Evolutionary conservation across 2,113 vertebrate genomes (phyloP).

Genomic region (Oreochromis niloticus): DNA sequence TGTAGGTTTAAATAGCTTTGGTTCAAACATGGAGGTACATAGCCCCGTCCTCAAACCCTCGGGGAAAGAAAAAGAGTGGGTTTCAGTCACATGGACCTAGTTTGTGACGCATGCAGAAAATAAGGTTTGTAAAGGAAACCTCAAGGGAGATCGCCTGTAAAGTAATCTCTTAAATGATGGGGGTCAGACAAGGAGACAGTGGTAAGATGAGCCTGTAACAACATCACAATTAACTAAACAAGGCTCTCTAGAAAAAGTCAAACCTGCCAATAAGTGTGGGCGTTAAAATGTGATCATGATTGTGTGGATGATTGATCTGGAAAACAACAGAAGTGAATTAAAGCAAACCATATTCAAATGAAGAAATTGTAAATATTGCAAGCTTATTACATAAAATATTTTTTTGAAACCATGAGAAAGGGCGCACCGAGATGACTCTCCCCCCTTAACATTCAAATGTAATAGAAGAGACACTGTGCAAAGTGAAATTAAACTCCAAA

Average conservation of each 20-base stretch:
- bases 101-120: background rate
- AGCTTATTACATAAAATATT: background rate
- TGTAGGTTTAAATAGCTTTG: background rate
- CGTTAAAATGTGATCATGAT: background rate
- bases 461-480: background rate
- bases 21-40: conserved; percentile 28
- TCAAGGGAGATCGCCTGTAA: background rate
- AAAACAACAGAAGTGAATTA: background rate
- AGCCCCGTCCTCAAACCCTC: conserved; percentile 76
- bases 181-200: background rate
- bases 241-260: background rate
- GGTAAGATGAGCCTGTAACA: background rate
- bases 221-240: background rate
- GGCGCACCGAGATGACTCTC: rapidly evolving
- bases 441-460: background rate
- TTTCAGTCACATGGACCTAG: background rate
- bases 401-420: background rate
- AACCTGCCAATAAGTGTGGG: background rate
- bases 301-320: background rate
- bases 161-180: conserved; percentile 1
- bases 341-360: background rate
- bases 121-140: conserved; percentile 13
- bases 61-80: background rate
- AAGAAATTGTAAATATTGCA: background rate
- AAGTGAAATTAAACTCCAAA: background rate